These are phyloP conservation scores for Chlorospingus semifuscus DNA, from an alignment of 2,797 vertebrate genomes.

Conservation along the genomic window DNA sequence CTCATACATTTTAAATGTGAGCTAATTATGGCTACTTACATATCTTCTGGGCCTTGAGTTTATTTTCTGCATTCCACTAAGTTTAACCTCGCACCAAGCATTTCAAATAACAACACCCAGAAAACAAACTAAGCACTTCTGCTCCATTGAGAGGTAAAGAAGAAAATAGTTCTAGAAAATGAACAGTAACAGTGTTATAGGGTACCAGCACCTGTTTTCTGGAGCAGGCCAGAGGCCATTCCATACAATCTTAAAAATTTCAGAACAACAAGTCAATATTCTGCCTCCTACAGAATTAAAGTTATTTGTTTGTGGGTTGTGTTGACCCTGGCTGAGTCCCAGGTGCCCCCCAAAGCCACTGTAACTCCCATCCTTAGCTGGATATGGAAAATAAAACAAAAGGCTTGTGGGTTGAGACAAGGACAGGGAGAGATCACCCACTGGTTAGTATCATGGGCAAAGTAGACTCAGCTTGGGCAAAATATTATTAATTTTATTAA, in stretches of 20 bases:
- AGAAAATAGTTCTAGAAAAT: not conserved
- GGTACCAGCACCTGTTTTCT: not conserved
- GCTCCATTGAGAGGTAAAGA: not conserved
- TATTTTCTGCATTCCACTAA: not conserved
- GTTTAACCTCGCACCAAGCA: not conserved
- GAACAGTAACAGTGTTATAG: not conserved
- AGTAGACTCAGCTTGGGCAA: not conserved
- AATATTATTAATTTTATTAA: not conserved
- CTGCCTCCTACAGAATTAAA: not conserved
- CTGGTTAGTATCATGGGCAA: not conserved
- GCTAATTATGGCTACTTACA: not conserved
- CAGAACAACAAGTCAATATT: not conserved
- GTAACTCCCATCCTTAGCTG: not conserved
- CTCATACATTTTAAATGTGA: not conserved
- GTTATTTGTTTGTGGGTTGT: not conserved
- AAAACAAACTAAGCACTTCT: not conserved
- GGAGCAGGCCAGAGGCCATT: not conserved
- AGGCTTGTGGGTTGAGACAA: not conserved
- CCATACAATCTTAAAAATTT: not conserved
- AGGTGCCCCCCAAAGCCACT: not conserved
- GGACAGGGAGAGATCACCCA: not conserved
- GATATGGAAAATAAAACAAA: not conserved
- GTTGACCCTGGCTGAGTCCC: not conserved
- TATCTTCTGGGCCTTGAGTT: not conserved
- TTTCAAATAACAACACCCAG: not conserved